Conservation (phyloP, 2,797 vertebrate species). For the Mareca strepera region DNA sequence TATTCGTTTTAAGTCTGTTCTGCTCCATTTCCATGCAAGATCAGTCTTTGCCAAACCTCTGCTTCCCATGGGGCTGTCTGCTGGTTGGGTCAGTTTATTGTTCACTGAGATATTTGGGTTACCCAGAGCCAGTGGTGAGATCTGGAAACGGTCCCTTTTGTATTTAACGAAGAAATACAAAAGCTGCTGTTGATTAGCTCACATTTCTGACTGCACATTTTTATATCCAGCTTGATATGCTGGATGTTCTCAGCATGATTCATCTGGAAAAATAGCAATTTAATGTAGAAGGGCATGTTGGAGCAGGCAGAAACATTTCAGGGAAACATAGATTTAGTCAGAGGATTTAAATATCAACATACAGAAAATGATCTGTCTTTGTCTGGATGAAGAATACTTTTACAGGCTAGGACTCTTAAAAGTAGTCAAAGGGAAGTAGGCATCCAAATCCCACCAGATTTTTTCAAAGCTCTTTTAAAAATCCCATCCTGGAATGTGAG, state of each 20-base stretch:
- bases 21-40: neutral
- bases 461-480: neutral
- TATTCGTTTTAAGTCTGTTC: neutral
- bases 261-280: neutral
- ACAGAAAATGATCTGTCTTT: neutral
- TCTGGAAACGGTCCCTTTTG: neutral
- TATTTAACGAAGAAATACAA: neutral
- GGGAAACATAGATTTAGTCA: neutral
- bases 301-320: conserved; percentile 5
- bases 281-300: neutral
- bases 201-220: neutral
- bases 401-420: neutral
- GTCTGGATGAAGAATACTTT: neutral
- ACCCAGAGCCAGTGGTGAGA: neutral
- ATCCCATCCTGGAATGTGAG: neutral
- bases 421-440: neutral
- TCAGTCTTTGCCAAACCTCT: neutral
- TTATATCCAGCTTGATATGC: neutral
- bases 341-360: neutral
- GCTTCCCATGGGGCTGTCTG: neutral
- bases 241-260: neutral
- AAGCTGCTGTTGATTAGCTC: conserved; percentile 4
- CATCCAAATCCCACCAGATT: neutral
- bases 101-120: neutral
- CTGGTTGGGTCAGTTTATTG: neutral